phyloP scores from a whole-genome alignment of 2,888 invertebrate species.

The Coremacera marginata region DNA sequence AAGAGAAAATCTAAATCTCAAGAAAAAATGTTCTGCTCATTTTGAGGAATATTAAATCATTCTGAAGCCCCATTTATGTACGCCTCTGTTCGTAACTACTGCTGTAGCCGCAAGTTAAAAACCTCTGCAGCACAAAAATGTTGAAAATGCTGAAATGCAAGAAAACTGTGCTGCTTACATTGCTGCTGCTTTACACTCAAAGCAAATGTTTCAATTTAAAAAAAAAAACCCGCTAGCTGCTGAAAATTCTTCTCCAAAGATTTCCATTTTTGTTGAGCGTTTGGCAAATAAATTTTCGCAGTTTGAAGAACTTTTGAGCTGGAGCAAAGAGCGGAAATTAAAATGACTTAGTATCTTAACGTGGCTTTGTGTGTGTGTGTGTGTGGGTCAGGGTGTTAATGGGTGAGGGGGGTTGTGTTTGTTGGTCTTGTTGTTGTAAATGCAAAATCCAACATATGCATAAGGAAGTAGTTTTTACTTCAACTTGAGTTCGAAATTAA shows the following conservation, averaged over 20 bases:
- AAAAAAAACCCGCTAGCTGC: background rate
- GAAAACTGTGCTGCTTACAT: background rate
- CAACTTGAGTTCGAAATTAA: conserved; percentile 21
- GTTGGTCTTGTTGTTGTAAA: background rate
- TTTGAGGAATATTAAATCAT: background rate
- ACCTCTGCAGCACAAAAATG: conserved; percentile 5
- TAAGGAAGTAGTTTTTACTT: conserved; percentile 10
- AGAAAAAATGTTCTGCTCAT: background rate
- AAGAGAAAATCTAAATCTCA: background rate
- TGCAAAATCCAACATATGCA: conserved; percentile 1
- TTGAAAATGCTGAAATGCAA: conserved; percentile 22
- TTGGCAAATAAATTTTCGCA: conserved; percentile 33
- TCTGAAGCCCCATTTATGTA: no score
- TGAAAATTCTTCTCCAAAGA: background rate
- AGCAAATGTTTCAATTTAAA: conserved; percentile 13
- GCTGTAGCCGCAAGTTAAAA: background rate
- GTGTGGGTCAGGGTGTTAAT: background rate
- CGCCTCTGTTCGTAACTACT: background rate
- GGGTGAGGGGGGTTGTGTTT: background rate
- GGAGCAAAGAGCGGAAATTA: conserved; percentile 23
- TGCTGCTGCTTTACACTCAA: background rate
- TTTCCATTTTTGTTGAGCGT: conserved; percentile 10
- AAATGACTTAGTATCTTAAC: conserved; percentile 7
- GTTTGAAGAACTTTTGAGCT: conserved; percentile 33
- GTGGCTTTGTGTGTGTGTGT: background rate